Percentiles rank a stretch among this genome's conserved stretches.
Conservation (phyloP, 2,113 vertebrate species). For the Vidua macroura region DNA sequence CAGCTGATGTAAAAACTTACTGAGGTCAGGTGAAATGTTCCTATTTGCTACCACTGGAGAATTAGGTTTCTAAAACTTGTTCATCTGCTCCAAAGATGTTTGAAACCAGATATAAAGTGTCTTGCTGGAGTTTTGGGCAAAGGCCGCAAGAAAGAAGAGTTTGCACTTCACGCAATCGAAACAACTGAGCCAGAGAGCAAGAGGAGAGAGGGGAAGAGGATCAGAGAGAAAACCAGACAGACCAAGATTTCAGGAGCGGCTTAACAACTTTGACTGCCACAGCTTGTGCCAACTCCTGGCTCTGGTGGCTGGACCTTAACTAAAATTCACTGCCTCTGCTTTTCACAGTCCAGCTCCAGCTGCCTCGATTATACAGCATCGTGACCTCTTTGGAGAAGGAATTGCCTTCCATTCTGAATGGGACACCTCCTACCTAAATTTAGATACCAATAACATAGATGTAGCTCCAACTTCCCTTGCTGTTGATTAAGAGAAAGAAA, state of each 20-base stretch:
- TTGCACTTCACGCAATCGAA: background rate
- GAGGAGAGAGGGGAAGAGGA: background rate
- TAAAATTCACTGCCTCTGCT: background rate
- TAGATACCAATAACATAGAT: background rate
- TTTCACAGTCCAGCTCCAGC: background rate
- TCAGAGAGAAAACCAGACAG: background rate
- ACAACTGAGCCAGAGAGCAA: background rate
- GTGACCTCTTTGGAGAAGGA: background rate
- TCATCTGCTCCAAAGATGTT: background rate
- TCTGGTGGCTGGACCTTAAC: background rate
- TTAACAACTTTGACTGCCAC: background rate
- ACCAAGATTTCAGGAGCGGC: background rate
- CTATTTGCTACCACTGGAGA: background rate
- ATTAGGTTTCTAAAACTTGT: background rate
- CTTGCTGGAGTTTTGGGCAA: background rate
- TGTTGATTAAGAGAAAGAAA: background rate
- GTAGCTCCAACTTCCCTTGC: background rate
- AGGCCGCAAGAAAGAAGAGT: background rate
- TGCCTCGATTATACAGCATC: background rate
- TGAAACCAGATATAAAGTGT: background rate
- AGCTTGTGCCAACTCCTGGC: background rate
- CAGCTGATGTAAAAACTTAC: background rate
- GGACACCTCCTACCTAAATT: background rate
- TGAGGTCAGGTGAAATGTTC: background rate
- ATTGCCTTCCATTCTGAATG: background rate